phyloP scores from a whole-genome alignment of 1,140 invertebrate species.

The Drosophila malerkotliana region DNA sequence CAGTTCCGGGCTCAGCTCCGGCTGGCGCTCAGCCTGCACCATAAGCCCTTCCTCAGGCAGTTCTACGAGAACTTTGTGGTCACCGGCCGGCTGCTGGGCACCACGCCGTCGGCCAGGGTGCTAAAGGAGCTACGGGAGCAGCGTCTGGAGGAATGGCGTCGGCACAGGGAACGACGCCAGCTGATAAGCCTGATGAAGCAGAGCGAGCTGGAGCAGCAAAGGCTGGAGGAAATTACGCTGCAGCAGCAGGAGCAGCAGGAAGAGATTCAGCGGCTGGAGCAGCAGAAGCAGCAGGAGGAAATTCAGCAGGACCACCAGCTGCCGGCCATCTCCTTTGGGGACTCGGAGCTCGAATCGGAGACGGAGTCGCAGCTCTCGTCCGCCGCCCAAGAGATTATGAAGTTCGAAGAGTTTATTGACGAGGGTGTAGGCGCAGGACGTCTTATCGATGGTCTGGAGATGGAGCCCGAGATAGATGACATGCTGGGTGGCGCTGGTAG shows the following conservation, averaged over 20 bases:
- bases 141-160: constrained; percentile 71
- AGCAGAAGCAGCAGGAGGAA: constrained; percentile 44
- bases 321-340: constrained; percentile 62
- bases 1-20: constrained; percentile 74
- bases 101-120: constrained; percentile 66
- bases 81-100: constrained; percentile 67
- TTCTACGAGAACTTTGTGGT: constrained; percentile 78
- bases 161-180: constrained; percentile 55
- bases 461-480: constrained; percentile 80
- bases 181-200: constrained; percentile 43
- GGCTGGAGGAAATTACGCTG: constrained; percentile 16
- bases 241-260: constrained; percentile 23
- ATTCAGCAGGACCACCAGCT: constrained; percentile 51
- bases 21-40: constrained; percentile 67
- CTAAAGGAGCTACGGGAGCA: constrained; percentile 66
- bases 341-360: constrained; percentile 76
- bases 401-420: constrained; percentile 80
- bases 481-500: constrained; percentile 61
- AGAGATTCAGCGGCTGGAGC: constrained; percentile 38
- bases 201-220: constrained; percentile 32
- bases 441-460: constrained; percentile 80
- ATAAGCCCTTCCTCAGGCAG: constrained; percentile 77
- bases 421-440: constrained; percentile 78
- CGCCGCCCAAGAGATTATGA: constrained; percentile 78
- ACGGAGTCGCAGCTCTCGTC: constrained; percentile 78